Base-by-base conservation (phyloP, 2,113 vertebrate species). In the Sinosuthora webbiana region DNA sequence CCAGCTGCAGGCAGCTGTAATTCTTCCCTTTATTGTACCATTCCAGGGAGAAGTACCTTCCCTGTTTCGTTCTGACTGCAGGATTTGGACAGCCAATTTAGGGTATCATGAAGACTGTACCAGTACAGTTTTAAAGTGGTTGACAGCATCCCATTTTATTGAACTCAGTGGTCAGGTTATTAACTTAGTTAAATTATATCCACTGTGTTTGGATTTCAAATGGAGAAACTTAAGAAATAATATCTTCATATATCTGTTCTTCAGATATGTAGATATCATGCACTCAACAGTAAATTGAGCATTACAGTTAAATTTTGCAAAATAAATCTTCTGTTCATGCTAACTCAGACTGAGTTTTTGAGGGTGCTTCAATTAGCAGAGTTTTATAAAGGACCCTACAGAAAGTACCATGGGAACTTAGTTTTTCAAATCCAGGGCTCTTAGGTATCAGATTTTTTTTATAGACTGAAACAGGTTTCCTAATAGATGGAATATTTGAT, bases 1-100 rank as follows among this genome's bases (percentile, higher is more conserved):
- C 21, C 84, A 93, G 78, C 84, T 94, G 84, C 53, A 94, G 65
- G 35, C 87, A 93, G 70, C 63, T 93, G 74, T 81, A 76, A 56
- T 24, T 84, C 65, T 85, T 87, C 30, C 56, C 73, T 85, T 75
- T 57, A 21, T 64, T 64, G 15, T 71, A 49, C 25, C 28, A 21
- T 83, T 79, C 30, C 13, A 87, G 37, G n/a, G 25, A 64, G 70
- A 93, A 80, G 27, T 44, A 59, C 37, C 60, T 93, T 28, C 42
- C 31, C 41, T 44, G 11, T 85, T 84, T 68, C 62, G 33, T 44
- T 91, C 67, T 82, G 39, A 64, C 49, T 75, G 73, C 30, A 64
- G 56, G 73, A 81, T 82, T 57, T 84, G 62, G 42, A 33, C 39
- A 70, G 68, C 19, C 35, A 67, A 15, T 71, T 31, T 45, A 21